Percentiles rank a stretch among this genome's conserved stretches.
Conservation (phyloP, 1,140 invertebrate genomes). For the Semibalanus balanoides region DNA sequence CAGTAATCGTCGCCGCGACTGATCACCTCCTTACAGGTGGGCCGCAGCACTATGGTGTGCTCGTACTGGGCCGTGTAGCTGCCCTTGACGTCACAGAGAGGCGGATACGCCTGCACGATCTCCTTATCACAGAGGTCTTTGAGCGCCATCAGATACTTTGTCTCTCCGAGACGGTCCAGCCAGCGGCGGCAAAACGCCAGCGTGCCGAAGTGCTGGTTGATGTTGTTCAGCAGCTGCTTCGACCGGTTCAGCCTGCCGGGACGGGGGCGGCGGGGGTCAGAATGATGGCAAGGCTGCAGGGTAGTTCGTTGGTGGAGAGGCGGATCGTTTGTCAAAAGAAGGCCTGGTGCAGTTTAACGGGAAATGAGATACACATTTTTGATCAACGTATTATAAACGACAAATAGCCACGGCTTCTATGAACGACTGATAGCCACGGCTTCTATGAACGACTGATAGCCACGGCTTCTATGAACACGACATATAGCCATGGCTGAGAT, state of each 20-base stretch:
- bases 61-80: constrained; percentile 99
- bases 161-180: constrained; percentile 91
- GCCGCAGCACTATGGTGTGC: constrained; percentile 92
- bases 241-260: constrained; percentile 64
- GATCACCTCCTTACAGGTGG: constrained; percentile 96
- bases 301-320: too few species aligned
- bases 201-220: constrained; percentile 96
- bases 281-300: too few species aligned
- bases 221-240: constrained; percentile 81
- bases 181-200: constrained; percentile 97
- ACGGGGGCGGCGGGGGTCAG: too few species aligned
- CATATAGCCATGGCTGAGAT: too few species aligned
- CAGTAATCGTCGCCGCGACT: constrained; percentile 93
- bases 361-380: too few species aligned
- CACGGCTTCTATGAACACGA: too few species aligned
- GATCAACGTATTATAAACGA: too few species aligned
- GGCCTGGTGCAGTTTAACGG: too few species aligned
- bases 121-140: constrained; percentile 95
- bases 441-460: too few species aligned
- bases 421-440: too few species aligned
- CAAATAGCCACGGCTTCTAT: too few species aligned
- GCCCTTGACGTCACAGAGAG: constrained; percentile 92
- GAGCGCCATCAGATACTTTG: constrained; percentile 94
- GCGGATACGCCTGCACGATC: constrained; percentile 93
- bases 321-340: too few species aligned